A percentile compares a stretch with the other conserved stretches of the same genome.
Evolutionary conservation across 2,113 vertebrate species (phyloP).

Genomic region (Ciconia boyciana): DNA sequence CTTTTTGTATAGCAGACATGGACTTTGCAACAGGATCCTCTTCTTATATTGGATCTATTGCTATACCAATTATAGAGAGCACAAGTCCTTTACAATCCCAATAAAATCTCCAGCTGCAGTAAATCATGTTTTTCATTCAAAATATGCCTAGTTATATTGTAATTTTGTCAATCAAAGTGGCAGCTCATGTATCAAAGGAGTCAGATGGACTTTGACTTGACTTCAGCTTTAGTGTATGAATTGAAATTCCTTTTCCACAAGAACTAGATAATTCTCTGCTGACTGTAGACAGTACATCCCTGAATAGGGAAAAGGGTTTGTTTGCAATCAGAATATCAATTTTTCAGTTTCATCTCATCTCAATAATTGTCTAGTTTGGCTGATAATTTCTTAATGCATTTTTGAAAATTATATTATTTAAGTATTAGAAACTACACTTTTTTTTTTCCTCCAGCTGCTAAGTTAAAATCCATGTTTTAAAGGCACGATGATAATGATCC

Average conservation of each 20-base stretch:
- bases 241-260: background rate
- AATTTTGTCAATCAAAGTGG: background rate
- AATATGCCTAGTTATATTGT: background rate
- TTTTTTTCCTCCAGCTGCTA: background rate
- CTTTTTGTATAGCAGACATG: background rate
- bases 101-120: background rate
- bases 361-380: background rate
- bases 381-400: background rate
- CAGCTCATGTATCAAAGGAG: accelerated
- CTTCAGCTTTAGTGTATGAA: background rate
- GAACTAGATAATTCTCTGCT: background rate
- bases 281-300: background rate
- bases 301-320: background rate
- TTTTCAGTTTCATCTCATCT: background rate
- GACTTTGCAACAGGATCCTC: background rate
- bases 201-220: background rate
- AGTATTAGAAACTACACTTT: background rate
- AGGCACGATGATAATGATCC: background rate
- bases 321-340: background rate
- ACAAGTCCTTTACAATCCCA: background rate
- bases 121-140: background rate
- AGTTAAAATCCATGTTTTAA: background rate
- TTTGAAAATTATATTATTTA: background rate
- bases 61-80: background rate
- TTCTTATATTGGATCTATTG: background rate